phyloP scores from a whole-genome alignment of 2,113 vertebrate species.

The Engystomops pustulosus region DNA sequence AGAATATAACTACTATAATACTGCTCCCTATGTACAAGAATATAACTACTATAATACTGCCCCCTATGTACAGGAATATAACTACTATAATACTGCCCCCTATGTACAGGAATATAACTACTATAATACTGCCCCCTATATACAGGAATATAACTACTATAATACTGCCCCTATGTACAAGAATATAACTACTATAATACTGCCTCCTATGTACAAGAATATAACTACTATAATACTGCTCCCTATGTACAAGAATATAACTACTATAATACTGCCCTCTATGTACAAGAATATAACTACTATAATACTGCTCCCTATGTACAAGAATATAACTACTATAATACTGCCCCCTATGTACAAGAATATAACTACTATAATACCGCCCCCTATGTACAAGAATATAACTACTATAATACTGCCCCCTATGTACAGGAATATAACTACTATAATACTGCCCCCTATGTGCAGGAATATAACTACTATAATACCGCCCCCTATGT shows the following conservation, averaged over 20 bases:
- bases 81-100: background rate
- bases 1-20: constrained; percentile 15
- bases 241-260: constrained; percentile 13
- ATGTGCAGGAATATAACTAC: too few species aligned
- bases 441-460: too few species aligned
- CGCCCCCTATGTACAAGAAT: too few species aligned
- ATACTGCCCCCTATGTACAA: background rate
- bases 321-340: constrained; percentile 18
- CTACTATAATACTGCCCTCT: constrained; percentile 1
- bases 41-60: constrained; percentile 6
- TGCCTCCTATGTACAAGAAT: constrained; percentile 13
- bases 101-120: background rate
- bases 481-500: too few species aligned
- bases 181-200: constrained; percentile 18
- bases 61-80: constrained; percentile 6
- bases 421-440: too few species aligned
- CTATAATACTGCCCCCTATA: background rate
- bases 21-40: background rate
- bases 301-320: constrained; percentile 4
- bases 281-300: background rate
- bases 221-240: constrained; percentile 18
- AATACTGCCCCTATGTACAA: constrained; percentile 1
- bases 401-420: too few species aligned
- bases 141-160: constrained; percentile 7
- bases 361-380: constrained; percentile 18